Evolutionary conservation across 1,140 invertebrate species (phyloP).

Genomic region (Listronotus bonariensis): DNA sequence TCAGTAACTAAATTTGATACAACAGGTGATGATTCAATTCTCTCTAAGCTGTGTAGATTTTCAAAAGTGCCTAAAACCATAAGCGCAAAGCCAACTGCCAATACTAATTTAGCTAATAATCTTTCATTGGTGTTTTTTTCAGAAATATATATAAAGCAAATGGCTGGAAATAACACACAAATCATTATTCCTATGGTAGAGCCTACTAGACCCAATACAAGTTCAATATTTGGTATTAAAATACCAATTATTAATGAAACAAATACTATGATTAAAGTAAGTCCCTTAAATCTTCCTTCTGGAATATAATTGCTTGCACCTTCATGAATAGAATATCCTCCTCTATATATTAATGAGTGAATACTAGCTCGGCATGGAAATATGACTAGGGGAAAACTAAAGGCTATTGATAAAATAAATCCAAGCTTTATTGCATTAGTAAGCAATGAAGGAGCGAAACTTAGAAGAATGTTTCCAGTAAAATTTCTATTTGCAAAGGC

Average conservation of each 20-base stretch:
- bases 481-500: constrained; percentile 82
- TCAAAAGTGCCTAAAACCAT: constrained; percentile 87
- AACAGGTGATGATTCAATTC: constrained; percentile 57
- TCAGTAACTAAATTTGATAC: constrained; percentile 49
- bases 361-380: constrained; percentile 94
- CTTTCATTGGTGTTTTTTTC: constrained; percentile 76
- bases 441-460: constrained; percentile 76
- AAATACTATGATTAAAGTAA: constrained; percentile 77
- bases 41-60: constrained; percentile 76
- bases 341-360: constrained; percentile 86
- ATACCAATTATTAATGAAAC: constrained; percentile 78
- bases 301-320: constrained; percentile 71
- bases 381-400: constrained; percentile 95
- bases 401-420: constrained; percentile 91
- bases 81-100: constrained; percentile 77
- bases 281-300: constrained; percentile 74
- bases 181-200: constrained; percentile 95
- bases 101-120: constrained; percentile 70
- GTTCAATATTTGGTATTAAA: constrained; percentile 86
- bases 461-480: constrained; percentile 89
- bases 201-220: constrained; percentile 89
- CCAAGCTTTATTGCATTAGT: constrained; percentile 90
- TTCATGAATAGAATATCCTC: constrained; percentile 59
- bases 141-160: constrained; percentile 73
- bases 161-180: constrained; percentile 88